Conservation (phyloP, 2,113 vertebrate species). For the Bolborhynchus lineola region DNA sequence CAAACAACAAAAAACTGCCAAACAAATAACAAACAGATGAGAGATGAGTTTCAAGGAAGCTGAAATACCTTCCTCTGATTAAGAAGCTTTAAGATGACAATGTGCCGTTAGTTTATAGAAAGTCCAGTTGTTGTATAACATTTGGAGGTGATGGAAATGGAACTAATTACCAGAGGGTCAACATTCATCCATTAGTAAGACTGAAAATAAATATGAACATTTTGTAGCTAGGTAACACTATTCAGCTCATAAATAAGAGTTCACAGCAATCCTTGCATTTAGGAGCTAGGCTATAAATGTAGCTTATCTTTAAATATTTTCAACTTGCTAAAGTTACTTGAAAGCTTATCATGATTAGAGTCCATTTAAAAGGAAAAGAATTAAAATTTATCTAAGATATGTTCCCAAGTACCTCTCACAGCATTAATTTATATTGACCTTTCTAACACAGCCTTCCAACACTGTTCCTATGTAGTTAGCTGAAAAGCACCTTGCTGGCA, state of each 20-base stretch:
- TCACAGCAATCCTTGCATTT: neutral
- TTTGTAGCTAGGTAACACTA: neutral
- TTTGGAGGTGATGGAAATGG: neutral
- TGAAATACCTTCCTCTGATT: neutral
- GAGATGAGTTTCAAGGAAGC: neutral
- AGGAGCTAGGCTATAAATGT: conserved; percentile 1
- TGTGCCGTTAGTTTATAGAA: neutral
- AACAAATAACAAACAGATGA: neutral
- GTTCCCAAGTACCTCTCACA: conserved; percentile 1
- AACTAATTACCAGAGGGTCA: neutral
- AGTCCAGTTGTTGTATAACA: neutral
- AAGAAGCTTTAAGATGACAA: neutral
- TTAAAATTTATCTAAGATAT: conserved; percentile 28
- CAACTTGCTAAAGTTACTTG: neutral
- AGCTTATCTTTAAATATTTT: conserved; percentile 30
- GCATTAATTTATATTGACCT: neutral
- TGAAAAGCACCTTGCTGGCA: neutral
- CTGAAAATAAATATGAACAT: neutral
- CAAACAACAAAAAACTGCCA: neutral
- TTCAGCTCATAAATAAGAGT: conserved; percentile 27
- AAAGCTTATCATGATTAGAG: conserved; percentile 1
- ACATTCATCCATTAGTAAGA: neutral
- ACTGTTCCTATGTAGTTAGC: neutral
- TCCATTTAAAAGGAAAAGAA: conserved; percentile 39
- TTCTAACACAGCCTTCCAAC: neutral